Percentiles rank a stretch among this genome's conserved stretches.
Evolutionary conservation across 2,113 vertebrate species (phyloP).

Genomic region (Ctenomys sociabilis): DNA sequence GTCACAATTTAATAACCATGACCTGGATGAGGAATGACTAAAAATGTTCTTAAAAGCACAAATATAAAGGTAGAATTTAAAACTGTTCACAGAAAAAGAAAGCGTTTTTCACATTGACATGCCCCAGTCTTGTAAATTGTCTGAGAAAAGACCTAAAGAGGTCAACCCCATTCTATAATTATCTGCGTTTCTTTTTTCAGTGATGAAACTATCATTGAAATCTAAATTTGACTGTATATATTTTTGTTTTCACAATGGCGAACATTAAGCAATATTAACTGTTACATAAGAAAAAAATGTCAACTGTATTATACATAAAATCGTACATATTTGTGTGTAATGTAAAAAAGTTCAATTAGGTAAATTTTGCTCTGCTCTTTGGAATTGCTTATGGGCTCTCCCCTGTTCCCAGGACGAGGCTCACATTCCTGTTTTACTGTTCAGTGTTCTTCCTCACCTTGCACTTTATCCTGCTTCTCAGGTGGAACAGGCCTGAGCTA

Average conservation of each 20-base stretch:
- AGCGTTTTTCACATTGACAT: constrained; percentile 30
- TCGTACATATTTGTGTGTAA: not conserved
- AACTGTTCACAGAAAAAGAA: constrained; percentile 6
- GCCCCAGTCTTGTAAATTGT: constrained; percentile 1
- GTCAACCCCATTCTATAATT: not conserved
- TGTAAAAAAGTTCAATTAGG: not conserved
- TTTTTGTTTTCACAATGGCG: not conserved
- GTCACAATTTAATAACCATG: not conserved
- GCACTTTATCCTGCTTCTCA: not conserved
- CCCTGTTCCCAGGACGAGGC: not conserved
- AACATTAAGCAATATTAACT: not conserved
- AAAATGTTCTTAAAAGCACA: constrained; percentile 35
- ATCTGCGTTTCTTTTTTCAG: not conserved
- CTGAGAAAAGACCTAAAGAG: not conserved
- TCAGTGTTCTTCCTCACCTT: not conserved
- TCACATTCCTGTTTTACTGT: not conserved
- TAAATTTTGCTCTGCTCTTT: not conserved
- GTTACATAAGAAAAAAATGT: not conserved
- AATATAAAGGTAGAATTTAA: constrained; percentile 29
- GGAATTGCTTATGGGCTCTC: not conserved
- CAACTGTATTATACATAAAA: not conserved
- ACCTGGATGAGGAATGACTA: constrained; percentile 47
- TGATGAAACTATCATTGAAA: not conserved
- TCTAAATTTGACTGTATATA: not conserved
- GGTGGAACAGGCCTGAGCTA: not conserved